These are phyloP conservation scores for Nebria ingens DNA, from an alignment of 1,140 invertebrate genomes.

Conservation along the genomic window DNA sequence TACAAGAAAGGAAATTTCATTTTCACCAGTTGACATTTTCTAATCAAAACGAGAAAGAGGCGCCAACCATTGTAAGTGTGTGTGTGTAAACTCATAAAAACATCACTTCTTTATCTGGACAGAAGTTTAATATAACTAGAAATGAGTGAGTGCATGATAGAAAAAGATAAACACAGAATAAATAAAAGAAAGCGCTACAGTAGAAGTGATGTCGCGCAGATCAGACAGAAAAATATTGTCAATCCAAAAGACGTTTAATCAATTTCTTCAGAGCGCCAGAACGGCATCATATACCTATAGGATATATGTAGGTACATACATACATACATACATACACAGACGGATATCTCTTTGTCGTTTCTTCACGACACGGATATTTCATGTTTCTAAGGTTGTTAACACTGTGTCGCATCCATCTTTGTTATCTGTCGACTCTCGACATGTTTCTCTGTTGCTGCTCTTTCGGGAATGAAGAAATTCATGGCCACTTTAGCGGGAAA, in stretches of 20 bases:
- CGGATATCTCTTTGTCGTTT: too few species aligned
- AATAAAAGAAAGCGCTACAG: too few species aligned
- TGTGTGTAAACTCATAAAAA: constrained; percentile 2
- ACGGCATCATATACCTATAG: too few species aligned
- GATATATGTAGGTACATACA: too few species aligned
- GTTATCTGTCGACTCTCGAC: too few species aligned
- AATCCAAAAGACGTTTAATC: neutral
- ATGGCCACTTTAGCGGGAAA: too few species aligned
- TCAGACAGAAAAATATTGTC: neutral
- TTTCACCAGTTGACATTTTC: neutral
- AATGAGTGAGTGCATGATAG: neutral
- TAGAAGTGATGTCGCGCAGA: too few species aligned
- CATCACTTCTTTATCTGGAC: constrained; percentile 6
- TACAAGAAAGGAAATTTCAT: constrained; percentile 1
- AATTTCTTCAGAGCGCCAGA: too few species aligned
- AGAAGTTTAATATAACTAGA: constrained; percentile 1
- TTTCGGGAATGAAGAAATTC: too few species aligned
- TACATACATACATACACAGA: too few species aligned
- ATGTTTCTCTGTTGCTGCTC: too few species aligned
- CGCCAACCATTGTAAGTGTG: neutral
- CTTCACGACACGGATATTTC: neutral
- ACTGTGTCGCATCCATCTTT: neutral
- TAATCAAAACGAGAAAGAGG: neutral
- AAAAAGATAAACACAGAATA: neutral
- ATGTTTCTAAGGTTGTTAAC: neutral